Evolutionary conservation across 2,888 invertebrate genomes (phyloP).

Genomic region (Phyllotreta striolata): DNA sequence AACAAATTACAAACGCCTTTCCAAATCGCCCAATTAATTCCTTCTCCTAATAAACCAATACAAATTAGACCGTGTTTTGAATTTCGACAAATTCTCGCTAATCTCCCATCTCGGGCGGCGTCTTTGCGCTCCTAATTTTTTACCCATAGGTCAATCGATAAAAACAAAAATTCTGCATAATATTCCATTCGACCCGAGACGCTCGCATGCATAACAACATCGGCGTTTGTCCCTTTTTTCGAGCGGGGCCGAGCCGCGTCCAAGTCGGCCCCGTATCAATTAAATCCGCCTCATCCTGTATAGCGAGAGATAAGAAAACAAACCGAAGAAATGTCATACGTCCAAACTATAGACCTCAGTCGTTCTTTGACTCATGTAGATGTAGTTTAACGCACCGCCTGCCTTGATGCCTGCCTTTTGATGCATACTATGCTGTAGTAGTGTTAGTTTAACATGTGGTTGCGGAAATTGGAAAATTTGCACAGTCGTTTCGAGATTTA

Average conservation of each 20-base stretch:
- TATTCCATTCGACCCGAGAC: no score
- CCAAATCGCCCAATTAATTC: no score
- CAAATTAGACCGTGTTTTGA: no score
- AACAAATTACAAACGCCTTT: no score
- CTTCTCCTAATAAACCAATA: no score
- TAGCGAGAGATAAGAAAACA: conserved; percentile 42
- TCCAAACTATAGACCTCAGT: conserved; percentile 38
- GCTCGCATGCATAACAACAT: no score
- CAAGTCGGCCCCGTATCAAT: neutral
- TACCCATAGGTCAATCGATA: neutral
- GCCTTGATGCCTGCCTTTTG: conserved; percentile 17
- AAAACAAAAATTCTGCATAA: neutral
- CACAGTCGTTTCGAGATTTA: neutral
- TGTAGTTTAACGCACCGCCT: conserved; percentile 26
- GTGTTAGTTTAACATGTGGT: conserved; percentile 31
- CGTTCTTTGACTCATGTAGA: conserved; percentile 41
- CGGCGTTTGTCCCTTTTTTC: neutral
- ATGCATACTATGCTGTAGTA: conserved; percentile 1
- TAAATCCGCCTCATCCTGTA: conserved; percentile 20
- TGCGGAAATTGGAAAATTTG: conserved; percentile 9
- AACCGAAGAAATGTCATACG: conserved; percentile 37
- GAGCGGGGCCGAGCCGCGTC: neutral
- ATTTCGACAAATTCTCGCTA: no score
- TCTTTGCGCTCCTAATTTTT: neutral
- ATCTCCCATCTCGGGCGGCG: neutral